Conservation (phyloP, 2,113 vertebrate genomes). For the Elgaria multicarinata region DNA sequence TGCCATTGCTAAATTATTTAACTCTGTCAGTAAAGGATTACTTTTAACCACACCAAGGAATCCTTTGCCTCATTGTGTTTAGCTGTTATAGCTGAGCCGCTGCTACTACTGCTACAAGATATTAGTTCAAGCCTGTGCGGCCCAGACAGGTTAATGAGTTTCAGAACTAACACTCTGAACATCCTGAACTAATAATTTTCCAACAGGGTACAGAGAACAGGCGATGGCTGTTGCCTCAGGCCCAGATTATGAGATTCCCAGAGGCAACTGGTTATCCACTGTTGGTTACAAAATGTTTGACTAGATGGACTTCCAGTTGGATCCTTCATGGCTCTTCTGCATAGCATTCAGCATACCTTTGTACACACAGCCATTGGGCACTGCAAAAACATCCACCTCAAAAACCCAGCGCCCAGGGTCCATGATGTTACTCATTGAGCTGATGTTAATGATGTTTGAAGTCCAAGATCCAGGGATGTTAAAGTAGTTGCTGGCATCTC, state of each 20-base stretch:
- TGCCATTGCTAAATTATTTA: no score
- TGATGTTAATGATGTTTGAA: not conserved
- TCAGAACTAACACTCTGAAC: no score
- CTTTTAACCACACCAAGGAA: no score
- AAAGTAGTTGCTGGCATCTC: constrained; percentile 27
- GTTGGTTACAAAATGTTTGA: not conserved
- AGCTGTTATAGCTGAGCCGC: no score
- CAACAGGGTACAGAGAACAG: not conserved
- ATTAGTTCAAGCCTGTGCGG: no score
- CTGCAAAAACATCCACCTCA: not conserved
- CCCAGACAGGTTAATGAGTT: no score
- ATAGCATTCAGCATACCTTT: not conserved
- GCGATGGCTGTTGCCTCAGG: not conserved
- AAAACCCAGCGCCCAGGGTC: constrained; percentile 19
- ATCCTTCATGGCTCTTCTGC: not conserved
- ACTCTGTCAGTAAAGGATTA: no score
- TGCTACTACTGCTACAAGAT: no score
- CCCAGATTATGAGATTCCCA: not conserved
- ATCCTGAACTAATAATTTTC: no score
- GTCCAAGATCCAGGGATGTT: constrained; percentile 39
- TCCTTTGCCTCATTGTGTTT: no score
- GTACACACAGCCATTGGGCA: constrained; percentile 30
- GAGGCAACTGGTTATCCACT: not conserved
- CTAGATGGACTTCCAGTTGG: not conserved
- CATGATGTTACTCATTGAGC: constrained; percentile 28